phyloP scores from a whole-genome alignment of 2,113 vertebrate genomes.

The Dascyllus trimaculatus region DNA sequence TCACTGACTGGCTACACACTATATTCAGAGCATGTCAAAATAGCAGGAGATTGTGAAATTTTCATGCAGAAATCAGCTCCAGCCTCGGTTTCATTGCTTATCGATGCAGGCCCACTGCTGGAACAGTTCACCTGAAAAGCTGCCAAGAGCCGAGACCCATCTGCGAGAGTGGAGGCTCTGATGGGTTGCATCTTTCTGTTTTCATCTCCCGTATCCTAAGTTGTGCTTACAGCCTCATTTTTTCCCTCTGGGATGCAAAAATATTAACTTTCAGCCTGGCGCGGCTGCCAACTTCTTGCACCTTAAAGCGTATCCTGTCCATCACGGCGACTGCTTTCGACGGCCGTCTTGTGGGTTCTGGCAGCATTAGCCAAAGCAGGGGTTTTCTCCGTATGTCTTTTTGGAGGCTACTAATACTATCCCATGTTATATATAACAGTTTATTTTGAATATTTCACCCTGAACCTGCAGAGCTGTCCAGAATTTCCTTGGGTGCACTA shows the following conservation, averaged over 20 bases:
- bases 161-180: slow-evolving; percentile 54
- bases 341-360: not conserved
- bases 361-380: not conserved
- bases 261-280: slow-evolving; percentile 58
- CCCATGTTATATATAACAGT: not conserved
- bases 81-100: slow-evolving; percentile 27
- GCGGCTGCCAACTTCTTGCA: slow-evolving; percentile 54
- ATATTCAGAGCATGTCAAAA: slow-evolving; percentile 32
- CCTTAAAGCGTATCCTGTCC: slow-evolving; percentile 47
- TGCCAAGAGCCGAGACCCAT: slow-evolving; percentile 65
- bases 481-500: not conserved
- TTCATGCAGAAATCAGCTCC: slow-evolving; percentile 30
- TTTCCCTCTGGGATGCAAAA: slow-evolving; percentile 19
- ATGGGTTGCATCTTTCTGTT: slow-evolving; percentile 48
- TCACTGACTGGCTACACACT: not conserved
- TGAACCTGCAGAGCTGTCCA: not conserved
- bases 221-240: slow-evolving; percentile 51
- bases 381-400: slow-evolving; percentile 6
- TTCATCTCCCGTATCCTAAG: slow-evolving; percentile 50
- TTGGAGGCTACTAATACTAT: slow-evolving; percentile 19
- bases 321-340: slow-evolving; percentile 45
- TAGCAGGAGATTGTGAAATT: not conserved
- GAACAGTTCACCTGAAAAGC: slow-evolving; percentile 53
- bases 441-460: slow-evolving; percentile 10
- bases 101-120: slow-evolving; percentile 35